A percentile compares a stretch with the other conserved stretches of the same genome.
Conservation (phyloP, 2,797 vertebrate species). For the Sarcophilus harrisii region DNA sequence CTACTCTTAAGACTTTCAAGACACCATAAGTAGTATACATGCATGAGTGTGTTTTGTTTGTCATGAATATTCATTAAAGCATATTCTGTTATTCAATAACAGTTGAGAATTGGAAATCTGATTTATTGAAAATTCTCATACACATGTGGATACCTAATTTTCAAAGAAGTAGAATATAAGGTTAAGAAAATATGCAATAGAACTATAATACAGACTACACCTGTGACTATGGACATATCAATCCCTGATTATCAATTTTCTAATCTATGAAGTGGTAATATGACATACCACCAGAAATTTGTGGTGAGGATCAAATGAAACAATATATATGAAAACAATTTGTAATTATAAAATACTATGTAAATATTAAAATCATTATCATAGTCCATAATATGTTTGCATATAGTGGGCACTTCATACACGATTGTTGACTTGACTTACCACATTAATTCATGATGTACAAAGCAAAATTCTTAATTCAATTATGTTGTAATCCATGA, state of each 20-base stretch:
- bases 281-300: conserved; percentile 13
- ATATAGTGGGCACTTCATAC: background rate
- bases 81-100: background rate
- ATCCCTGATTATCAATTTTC: conserved; percentile 4
- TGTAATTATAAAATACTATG: conserved; percentile 4
- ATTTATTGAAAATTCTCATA: background rate
- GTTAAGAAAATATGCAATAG: background rate
- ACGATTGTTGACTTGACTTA: background rate
- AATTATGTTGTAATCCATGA: background rate
- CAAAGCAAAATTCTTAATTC: background rate
- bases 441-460: background rate
- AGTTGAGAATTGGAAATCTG: background rate
- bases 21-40: background rate
- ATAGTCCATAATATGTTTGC: background rate
- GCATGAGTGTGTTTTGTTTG: background rate
- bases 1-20: background rate
- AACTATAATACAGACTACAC: background rate
- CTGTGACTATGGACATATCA: background rate
- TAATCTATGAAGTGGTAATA: conserved; percentile 1
- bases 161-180: background rate
- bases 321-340: conserved; percentile 21
- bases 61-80: background rate
- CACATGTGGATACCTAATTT: background rate
- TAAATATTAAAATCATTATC: conserved; percentile 14
- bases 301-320: conserved; percentile 25